phyloP scores from a whole-genome alignment of 2,888 invertebrate genomes.

The Molanna angustata region DNA sequence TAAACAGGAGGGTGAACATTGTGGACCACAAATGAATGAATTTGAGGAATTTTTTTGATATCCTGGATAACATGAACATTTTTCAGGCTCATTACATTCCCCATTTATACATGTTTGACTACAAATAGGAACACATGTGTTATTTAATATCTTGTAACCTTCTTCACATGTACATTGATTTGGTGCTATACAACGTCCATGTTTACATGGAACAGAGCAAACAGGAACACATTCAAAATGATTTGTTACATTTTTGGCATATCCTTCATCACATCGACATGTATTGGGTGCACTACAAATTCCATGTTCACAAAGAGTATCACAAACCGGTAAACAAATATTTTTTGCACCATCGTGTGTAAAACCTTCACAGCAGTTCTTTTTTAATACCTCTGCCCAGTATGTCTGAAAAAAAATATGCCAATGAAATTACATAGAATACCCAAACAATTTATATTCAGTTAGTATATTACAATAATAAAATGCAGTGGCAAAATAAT shows the following conservation, averaged over 20 bases:
- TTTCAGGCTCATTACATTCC: constrained; percentile 36
- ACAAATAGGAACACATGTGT: too few species aligned
- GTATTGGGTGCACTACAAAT: constrained; percentile 35
- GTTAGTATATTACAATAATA: too few species aligned
- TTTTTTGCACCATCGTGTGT: too few species aligned
- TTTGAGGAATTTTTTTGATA: constrained; percentile 22
- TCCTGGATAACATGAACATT: constrained; percentile 37
- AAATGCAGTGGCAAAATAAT: too few species aligned
- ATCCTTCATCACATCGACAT: constrained; percentile 37
- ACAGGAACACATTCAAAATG: constrained; percentile 29
- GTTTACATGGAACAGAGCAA: constrained; percentile 31
- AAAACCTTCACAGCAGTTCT: constrained; percentile 5
- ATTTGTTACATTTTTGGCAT: constrained; percentile 19
- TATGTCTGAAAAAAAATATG: constrained; percentile 6
- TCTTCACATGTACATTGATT: constrained; percentile 42
- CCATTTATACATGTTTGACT: constrained; percentile 42
- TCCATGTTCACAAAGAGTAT: constrained; percentile 39
- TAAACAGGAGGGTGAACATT: constrained; percentile 33
- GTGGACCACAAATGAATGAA: background rate
- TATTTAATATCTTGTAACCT: constrained; percentile 35
- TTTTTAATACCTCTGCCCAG: background rate
- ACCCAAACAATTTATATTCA: too few species aligned
- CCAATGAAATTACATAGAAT: too few species aligned
- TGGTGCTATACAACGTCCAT: constrained; percentile 35
- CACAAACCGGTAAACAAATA: constrained; percentile 29